These are phyloP conservation scores for Dermatemys mawii DNA, from an alignment of 2,113 vertebrate species.

Conservation along the genomic window DNA sequence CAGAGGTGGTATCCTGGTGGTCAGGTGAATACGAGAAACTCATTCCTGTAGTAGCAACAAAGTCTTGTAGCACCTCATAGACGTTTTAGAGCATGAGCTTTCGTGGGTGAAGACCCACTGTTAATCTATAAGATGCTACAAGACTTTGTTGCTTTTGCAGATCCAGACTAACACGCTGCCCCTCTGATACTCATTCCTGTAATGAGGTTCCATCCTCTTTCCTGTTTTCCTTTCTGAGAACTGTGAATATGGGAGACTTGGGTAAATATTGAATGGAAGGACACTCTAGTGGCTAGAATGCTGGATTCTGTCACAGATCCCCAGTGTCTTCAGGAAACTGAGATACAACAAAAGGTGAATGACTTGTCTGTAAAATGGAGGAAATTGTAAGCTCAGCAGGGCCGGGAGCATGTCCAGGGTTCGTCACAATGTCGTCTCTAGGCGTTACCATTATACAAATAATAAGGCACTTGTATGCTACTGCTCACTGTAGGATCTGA, in stretches of 20 bases:
- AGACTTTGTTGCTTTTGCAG: no score
- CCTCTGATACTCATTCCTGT: no score
- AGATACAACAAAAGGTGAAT: background rate
- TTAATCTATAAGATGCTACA: no score
- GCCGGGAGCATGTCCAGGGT: background rate
- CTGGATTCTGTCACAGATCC: no score
- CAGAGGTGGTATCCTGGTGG: background rate
- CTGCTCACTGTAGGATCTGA: background rate
- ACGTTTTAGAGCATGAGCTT: no score
- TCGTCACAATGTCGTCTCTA: background rate
- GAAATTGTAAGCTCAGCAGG: background rate
- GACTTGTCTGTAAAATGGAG: background rate
- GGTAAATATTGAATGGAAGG: background rate
- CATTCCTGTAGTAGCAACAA: no score
- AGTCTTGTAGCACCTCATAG: no score
- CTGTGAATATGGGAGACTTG: rapidly evolving
- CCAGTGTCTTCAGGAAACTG: background rate
- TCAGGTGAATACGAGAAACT: background rate
- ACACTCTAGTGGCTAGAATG: rapidly evolving
- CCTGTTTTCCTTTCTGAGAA: background rate
- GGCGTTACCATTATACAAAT: background rate
- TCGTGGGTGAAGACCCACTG: no score
- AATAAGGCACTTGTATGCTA: background rate
- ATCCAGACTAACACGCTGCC: no score
- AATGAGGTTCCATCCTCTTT: background rate